Percentiles rank a stretch among this genome's conserved stretches.
These are phyloP conservation scores for Epirrhoe alternata DNA, from an alignment of 2,888 invertebrate species.

Conservation along the genomic window DNA sequence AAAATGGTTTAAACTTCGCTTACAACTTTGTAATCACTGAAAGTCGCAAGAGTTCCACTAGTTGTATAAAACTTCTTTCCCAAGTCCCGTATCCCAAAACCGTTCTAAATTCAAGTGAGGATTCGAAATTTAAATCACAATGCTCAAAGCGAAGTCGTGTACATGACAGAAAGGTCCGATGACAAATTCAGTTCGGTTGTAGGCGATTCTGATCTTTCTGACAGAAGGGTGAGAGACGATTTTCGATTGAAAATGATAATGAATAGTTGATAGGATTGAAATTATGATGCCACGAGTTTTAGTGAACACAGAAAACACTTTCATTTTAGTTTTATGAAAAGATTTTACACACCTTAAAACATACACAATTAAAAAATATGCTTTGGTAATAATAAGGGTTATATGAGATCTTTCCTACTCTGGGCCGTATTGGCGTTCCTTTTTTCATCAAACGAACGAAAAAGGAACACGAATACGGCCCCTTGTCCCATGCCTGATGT, in stretches of 20 bases:
- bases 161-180: conserved; percentile 43
- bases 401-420: too few species aligned
- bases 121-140: conserved; percentile 67
- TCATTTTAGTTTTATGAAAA: too few species aligned
- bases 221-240: neutral
- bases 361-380: too few species aligned
- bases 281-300: conserved; percentile 11
- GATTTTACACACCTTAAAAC: too few species aligned
- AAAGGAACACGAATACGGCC: too few species aligned
- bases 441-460: too few species aligned
- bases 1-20: too few species aligned
- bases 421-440: too few species aligned
- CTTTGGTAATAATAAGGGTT: too few species aligned
- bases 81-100: conserved; percentile 45
- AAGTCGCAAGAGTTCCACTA: conserved; percentile 9
- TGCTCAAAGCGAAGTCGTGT: conserved; percentile 50
- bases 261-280: conserved; percentile 15
- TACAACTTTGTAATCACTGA: too few species aligned
- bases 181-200: conserved; percentile 38
- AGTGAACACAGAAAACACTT: neutral
- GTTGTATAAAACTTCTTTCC: conserved; percentile 19
- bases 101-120: conserved; percentile 63
- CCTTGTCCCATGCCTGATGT: too few species aligned
- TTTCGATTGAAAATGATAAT: conserved; percentile 9
- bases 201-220: conserved; percentile 29